Evolutionary conservation across 37 sponge, comb jelly and placozoan species (phyloP).

Genomic region (Ianthella basta): DNA sequence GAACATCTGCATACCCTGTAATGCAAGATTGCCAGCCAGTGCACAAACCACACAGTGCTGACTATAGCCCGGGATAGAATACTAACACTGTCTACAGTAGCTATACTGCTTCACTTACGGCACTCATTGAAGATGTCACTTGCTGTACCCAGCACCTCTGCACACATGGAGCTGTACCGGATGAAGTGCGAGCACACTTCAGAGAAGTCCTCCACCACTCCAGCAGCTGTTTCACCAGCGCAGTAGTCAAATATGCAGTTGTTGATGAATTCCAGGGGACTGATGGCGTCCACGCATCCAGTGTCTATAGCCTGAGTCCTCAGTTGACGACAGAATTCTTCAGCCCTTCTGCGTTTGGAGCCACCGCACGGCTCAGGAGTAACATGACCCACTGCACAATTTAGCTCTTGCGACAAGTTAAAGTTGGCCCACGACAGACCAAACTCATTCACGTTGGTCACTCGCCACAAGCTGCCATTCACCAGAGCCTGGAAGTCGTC

Average conservation of each 20-base stretch:
- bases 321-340: not conserved
- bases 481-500: too few species aligned
- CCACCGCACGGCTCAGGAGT: not conserved
- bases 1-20: too few species aligned
- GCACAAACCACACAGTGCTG: too few species aligned
- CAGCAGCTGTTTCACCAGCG: not conserved
- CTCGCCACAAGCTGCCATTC: too few species aligned
- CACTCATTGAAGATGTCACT: not conserved
- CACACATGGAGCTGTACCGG: not conserved
- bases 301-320: not conserved
- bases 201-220: not conserved
- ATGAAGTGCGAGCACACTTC: not conserved
- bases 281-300: not conserved
- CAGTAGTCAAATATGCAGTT: constrained; percentile 1
- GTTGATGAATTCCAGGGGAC: constrained; percentile 6
- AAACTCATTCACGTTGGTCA: too few species aligned
- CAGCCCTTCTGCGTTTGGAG: not conserved
- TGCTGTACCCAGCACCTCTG: not conserved
- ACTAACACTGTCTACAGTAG: too few species aligned
- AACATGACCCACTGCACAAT: not conserved
- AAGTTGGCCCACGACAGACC: too few species aligned
- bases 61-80: too few species aligned
- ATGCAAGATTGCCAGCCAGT: too few species aligned
- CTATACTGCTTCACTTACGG: too few species aligned
- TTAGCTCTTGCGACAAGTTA: too few species aligned